Base-by-base conservation (phyloP, 23 tunicate genomes). In the Oikopleura albicans region DNA sequence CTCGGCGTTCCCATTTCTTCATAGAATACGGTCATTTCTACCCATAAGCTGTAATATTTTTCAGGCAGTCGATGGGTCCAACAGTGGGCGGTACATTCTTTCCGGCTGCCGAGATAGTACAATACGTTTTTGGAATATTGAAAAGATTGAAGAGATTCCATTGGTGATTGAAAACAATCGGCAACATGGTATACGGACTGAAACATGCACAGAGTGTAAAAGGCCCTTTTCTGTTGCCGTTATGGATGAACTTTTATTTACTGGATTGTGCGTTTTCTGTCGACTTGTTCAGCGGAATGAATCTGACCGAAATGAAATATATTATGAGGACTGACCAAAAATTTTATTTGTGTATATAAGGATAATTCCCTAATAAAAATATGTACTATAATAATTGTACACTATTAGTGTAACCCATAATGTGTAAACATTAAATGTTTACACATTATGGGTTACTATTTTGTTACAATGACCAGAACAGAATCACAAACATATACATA, bases 181-280 rank as follows among this genome's bases (percentile, higher is more conserved):
- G 31, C 37, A 71, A 2, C 34, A 16, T 12, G 79, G 79, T 12
- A 4, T 71, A 16, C 33, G 79, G 2, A 49, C 59, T 49, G 79
- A 71, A 29, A 16, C 2, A 2, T 71, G 79, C 37, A 71, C 35
- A 16, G 37, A 71, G 33, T 71, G 79, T 37, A 4, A 2, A 2
- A 16, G 79, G 34, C 79, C 79, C 37, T 71, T 71, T 29, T 29
- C 79, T 16, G 79, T 71, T 16, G 28, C 36, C 35, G 35, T 2
- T 8, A 49, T 22, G 22, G 22, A 49, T 22, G 59, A 49, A 49
- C 8, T 8, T 49, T 22, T 49, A 8, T 49, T 49, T 29, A 71
- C 79, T 71, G 79, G 79, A 71, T 22, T 22, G 37, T 71, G 79
- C 37, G 79, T 71, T 16, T 71, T 71, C 37, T 71, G 79, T 71